phyloP scores from a whole-genome alignment of 2,113 vertebrate species.

The Misgurnus mizolepis region DNA sequence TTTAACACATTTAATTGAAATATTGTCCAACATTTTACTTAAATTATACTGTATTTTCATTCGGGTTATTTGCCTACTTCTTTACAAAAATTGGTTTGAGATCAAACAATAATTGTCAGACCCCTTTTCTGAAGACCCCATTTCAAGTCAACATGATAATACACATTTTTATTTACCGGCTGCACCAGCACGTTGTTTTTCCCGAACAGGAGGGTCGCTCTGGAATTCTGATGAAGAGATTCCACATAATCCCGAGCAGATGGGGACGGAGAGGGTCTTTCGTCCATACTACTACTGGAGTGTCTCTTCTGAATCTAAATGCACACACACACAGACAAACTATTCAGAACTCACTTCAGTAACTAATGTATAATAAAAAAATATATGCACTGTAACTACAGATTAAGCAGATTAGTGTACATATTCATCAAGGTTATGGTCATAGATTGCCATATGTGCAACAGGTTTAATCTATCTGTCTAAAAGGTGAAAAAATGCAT shows the following conservation, averaged over 20 bases:
- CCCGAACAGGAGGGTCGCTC: constrained; percentile 91
- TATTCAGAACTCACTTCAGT: neutral
- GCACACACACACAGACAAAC: constrained; percentile 24
- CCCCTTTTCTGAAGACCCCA: too few species aligned
- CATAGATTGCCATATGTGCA: neutral
- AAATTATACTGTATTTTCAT: too few species aligned
- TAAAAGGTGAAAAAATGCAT: constrained; percentile 3
- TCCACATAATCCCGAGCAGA: constrained; percentile 96
- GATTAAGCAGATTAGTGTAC: neutral
- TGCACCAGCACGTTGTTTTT: constrained; percentile 98
- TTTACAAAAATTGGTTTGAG: fast-evolving
- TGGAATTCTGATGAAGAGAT: constrained; percentile 94
- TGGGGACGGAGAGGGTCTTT: constrained; percentile 84
- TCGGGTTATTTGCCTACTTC: fast-evolving
- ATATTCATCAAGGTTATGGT: neutral
- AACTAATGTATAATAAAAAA: neutral
- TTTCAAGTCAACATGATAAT: too few species aligned
- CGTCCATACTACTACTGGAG: constrained; percentile 96
- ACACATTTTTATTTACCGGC: constrained; percentile 75
- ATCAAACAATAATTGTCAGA: too few species aligned
- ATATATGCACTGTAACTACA: too few species aligned
- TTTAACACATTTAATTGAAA: too few species aligned
- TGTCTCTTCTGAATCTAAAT: constrained; percentile 94
- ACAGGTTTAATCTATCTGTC: neutral
- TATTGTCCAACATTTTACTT: too few species aligned